A percentile compares a stretch with the other conserved stretches of the same genome.
Conservation (phyloP, 2,888 invertebrate genomes). For the Troglohyphantes excavatus region DNA sequence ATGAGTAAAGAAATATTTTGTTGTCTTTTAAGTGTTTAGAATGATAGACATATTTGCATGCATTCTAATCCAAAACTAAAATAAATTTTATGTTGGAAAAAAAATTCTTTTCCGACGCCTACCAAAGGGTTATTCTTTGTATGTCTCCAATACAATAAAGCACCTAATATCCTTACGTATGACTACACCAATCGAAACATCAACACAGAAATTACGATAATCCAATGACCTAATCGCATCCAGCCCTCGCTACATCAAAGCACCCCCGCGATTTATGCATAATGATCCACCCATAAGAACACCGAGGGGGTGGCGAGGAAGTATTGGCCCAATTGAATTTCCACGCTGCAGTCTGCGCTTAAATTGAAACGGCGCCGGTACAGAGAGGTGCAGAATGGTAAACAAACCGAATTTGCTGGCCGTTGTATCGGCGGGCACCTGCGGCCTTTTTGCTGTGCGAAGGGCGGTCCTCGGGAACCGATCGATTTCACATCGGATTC, state of each 20-base stretch:
- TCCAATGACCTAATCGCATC: not conserved
- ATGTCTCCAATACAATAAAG: too few relatives aligned
- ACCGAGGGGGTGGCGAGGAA: constrained; percentile 25
- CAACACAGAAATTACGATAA: not conserved
- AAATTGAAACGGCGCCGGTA: not conserved
- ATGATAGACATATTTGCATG: too few relatives aligned
- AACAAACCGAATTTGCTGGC: constrained; percentile 61
- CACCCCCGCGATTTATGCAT: not conserved
- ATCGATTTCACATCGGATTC: not conserved
- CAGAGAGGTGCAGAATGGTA: constrained; percentile 33
- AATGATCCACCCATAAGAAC: constrained; percentile 38
- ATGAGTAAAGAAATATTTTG: too few relatives aligned
- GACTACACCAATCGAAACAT: not conserved
- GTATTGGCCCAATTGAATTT: constrained; percentile 23
- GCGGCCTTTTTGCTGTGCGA: constrained; percentile 43
- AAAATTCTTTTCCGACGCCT: too few relatives aligned
- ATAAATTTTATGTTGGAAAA: too few relatives aligned
- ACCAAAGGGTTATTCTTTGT: too few relatives aligned
- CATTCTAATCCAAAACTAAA: too few relatives aligned
- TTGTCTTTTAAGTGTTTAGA: too few relatives aligned
- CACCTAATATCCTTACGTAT: too few relatives aligned
- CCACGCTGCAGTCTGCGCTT: not conserved
- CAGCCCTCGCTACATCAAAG: not conserved
- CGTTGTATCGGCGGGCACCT: constrained; percentile 53
- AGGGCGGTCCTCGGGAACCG: not conserved